Conservation (phyloP, 2,888 invertebrate genomes). For the Cerastis leucographa region DNA sequence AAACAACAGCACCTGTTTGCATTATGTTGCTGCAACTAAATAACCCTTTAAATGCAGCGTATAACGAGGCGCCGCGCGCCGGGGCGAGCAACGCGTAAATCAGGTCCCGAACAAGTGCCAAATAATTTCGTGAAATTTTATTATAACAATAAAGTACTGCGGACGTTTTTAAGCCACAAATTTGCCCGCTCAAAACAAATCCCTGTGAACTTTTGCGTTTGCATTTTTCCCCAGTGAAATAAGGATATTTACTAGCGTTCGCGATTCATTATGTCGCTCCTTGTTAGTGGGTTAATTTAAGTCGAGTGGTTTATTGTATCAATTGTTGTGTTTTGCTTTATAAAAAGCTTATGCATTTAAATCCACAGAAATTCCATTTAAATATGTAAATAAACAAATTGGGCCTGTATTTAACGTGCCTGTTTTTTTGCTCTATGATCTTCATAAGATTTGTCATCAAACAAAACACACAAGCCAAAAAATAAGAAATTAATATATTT, state of each 20-base stretch:
- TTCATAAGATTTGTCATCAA: constrained; percentile 23
- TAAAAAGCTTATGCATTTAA: background rate
- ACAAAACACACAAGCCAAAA: constrained; percentile 24
- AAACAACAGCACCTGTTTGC: constrained; percentile 52
- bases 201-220: constrained; percentile 75
- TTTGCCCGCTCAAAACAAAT: constrained; percentile 79
- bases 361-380: background rate
- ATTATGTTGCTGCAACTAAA: constrained; percentile 61
- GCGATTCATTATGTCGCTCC: constrained; percentile 52
- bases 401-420: background rate
- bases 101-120: constrained; percentile 76
- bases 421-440: background rate
- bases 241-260: constrained; percentile 63
- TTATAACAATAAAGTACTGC: constrained; percentile 82
- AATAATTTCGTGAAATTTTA: constrained; percentile 83
- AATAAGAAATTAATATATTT: constrained; percentile 36
- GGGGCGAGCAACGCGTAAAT: constrained; percentile 74
- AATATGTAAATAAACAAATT: background rate
- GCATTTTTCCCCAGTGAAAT: constrained; percentile 68
- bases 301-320: constrained; percentile 37
- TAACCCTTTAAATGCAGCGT: constrained; percentile 71
- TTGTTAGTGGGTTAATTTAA: constrained; percentile 58
- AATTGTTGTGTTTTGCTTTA: constrained; percentile 49
- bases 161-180: constrained; percentile 81
- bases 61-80: constrained; percentile 71